Conservation (phyloP, 2,888 invertebrate species). For the Leucophora obtusa region DNA sequence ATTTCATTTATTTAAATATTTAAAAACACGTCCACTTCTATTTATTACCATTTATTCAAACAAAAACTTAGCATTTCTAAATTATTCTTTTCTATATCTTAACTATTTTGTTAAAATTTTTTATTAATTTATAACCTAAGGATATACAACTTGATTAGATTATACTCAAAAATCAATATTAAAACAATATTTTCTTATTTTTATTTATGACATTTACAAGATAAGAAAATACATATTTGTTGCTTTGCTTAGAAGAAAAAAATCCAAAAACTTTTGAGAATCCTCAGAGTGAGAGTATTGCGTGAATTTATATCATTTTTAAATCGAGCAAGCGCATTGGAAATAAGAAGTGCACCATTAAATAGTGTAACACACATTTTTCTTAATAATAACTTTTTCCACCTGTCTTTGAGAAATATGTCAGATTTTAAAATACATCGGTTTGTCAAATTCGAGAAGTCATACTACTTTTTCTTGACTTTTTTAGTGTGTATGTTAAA, state of each 20-base stretch:
- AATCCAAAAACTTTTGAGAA: neutral
- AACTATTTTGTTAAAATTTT: neutral
- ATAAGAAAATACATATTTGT: constrained; percentile 37
- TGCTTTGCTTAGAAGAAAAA: constrained; percentile 28
- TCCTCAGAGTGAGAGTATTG: neutral
- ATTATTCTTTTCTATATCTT: neutral
- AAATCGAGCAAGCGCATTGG: constrained; percentile 44
- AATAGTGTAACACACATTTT: too few species aligned
- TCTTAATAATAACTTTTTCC: too few species aligned
- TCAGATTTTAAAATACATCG: too few species aligned
- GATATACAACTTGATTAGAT: constrained; percentile 5
- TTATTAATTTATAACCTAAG: constrained; percentile 4
- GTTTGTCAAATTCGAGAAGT: too few species aligned
- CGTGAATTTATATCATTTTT: constrained; percentile 9
- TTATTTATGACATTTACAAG: constrained; percentile 18
- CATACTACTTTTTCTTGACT: too few species aligned
- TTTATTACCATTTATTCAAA: neutral
- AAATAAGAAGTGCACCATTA: constrained; percentile 2
- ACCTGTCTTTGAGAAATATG: too few species aligned
- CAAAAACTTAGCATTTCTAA: neutral
- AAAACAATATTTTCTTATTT: constrained; percentile 4
- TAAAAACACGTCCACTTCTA: neutral
- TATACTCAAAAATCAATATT: constrained; percentile 18
- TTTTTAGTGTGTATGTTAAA: too few species aligned
- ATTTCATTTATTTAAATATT: neutral